Evolutionary conservation across 2,797 vertebrate genomes (phyloP), one percentile per base, ranked within the genome.

Genomic region (Malurus splendens): DNA sequence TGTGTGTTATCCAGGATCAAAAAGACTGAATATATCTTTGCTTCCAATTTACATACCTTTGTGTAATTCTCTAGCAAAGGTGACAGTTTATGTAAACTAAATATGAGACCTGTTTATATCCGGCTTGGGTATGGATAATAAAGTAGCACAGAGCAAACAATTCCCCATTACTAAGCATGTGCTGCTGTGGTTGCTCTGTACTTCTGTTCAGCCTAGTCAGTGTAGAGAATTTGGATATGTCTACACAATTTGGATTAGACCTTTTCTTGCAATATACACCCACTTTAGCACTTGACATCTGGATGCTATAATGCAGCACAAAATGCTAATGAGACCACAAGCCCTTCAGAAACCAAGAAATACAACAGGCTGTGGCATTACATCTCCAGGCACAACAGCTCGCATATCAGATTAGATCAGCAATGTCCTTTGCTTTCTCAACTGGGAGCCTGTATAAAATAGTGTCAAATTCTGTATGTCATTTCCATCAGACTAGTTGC

Each of bases 251-350:
- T 86, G 55, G 44, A 62, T 87, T 68, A 78, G 70, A 68, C 38
- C 45, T 86, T 83, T 68, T 75, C 15, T 86, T 92, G 76, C n/a
- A 72, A 14, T 62, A n/a, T 47, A 42, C 4, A 90, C 22, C 3
- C 1, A 0, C 38, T 89, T 90, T 87, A 75, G 81, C 89, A 81
- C 45, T 94, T 92, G 86, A 72, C 82, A 90, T 89, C 65, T 91
- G 90, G 66, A 68, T 87, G 76, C 76, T 81, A 42, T 94, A 92
- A 81, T 66, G 84, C 70, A 52, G 66, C 1, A 2, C 3, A 4
- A 74, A 89, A 91, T 87, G 66, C 84, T 89, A 85, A 89, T 85
- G 67, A 91, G 48, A 72, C n/a, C 1, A 7, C 41, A 74, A 75
- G 41, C 73, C 65, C 79, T 81, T 87, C 45, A 80, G 90, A 75